Percentiles rank a stretch among this genome's conserved stretches.
phyloP scores from a whole-genome alignment of 2,113 vertebrate species.

The Aegithalos caudatus region DNA sequence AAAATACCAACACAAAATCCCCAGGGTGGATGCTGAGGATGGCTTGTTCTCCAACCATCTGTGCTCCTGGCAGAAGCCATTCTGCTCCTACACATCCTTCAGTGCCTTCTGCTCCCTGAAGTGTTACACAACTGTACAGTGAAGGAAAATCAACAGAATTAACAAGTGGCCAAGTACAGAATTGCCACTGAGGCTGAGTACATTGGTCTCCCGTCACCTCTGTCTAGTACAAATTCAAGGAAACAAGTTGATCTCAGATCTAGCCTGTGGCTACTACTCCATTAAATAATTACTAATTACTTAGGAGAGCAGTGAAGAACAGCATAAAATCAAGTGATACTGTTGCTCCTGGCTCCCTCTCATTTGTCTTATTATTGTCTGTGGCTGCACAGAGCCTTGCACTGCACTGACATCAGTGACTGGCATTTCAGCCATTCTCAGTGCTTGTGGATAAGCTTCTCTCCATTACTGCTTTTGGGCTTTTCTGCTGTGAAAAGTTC shows the following conservation, averaged over 20 bases:
- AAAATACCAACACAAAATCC: not conserved
- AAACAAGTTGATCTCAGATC: not conserved
- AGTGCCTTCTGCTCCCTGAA: conserved; percentile 15
- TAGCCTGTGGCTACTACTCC: not conserved
- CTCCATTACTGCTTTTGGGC: not conserved
- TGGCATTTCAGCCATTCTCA: not conserved
- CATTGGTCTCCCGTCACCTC: not conserved
- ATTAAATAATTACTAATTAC: not conserved
- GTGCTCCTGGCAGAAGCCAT: conserved; percentile 2
- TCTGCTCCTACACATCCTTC: conserved; percentile 46
- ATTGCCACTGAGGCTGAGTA: not conserved
- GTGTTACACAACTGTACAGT: conserved; percentile 36
- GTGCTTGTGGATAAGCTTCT: not conserved
- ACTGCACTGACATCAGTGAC: not conserved
- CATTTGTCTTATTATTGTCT: not conserved
- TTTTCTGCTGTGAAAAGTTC: not conserved
- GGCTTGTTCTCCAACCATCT: conserved; percentile 44
- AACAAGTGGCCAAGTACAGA: not conserved
- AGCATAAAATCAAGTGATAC: not conserved
- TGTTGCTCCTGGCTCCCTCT: not conserved
- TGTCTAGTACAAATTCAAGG: not conserved
- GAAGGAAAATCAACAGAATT: conserved; percentile 7
- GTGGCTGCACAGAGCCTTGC: not conserved
- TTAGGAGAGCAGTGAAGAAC: not conserved
- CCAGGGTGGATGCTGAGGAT: not conserved